phyloP scores from a whole-genome alignment of 2,797 vertebrate genomes.

The Pseudochirops corinnae region DNA sequence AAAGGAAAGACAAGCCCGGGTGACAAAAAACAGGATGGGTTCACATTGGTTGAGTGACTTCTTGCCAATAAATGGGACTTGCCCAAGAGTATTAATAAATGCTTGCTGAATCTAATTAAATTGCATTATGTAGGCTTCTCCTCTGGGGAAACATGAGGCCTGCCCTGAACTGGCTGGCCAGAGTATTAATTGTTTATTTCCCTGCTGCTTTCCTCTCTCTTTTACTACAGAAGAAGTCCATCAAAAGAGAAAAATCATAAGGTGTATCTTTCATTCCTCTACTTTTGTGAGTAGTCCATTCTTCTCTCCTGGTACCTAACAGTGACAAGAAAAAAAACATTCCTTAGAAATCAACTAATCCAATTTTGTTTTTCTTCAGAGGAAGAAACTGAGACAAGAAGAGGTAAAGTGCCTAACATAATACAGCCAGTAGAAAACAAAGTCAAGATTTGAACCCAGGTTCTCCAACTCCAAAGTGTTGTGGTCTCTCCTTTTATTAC shows the following conservation, averaged over 20 bases:
- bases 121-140: not conserved
- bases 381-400: not conserved
- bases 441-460: not conserved
- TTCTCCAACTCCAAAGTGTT: not conserved
- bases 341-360: not conserved
- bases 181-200: not conserved
- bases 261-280: not conserved
- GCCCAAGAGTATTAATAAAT: not conserved
- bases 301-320: not conserved
- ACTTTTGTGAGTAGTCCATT: not conserved
- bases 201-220: not conserved
- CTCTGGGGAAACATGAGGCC: not conserved
- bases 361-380: not conserved
- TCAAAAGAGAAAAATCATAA: not conserved
- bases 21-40: not conserved
- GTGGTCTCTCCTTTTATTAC: not conserved
- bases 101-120: not conserved
- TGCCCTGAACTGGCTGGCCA: not conserved
- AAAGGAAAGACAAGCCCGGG: not conserved
- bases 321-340: not conserved
- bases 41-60: not conserved
- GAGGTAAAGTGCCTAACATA: not conserved
- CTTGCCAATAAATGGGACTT: not conserved
- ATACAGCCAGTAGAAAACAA: not conserved
- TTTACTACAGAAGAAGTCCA: not conserved